These are phyloP conservation scores for Drosophila lacertosa DNA, from an alignment of 1,140 invertebrate genomes.

Conservation along the genomic window DNA sequence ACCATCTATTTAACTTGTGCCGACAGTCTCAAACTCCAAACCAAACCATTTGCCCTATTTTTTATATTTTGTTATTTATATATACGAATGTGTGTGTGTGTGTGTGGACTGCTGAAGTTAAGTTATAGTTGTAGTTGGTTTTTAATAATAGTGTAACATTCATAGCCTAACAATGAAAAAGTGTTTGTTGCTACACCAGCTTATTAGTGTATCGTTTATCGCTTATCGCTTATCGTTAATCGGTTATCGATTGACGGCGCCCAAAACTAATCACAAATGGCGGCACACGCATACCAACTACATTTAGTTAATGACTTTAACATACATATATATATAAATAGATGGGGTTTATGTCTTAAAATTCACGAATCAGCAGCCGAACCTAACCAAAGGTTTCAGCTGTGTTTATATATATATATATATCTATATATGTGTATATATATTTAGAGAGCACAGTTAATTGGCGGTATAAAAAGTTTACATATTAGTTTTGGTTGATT, in stretches of 20 bases:
- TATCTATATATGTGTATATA: constrained; percentile 22
- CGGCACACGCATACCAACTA: constrained; percentile 62
- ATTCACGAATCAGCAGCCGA: constrained; percentile 3
- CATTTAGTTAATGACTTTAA: constrained; percentile 42
- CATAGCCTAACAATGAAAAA: constrained; percentile 77
- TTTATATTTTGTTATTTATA: constrained; percentile 14
- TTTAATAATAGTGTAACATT: constrained; percentile 62
- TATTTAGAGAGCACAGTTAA: constrained; percentile 74
- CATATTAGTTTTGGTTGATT: constrained; percentile 57
- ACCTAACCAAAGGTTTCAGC: constrained; percentile 6
- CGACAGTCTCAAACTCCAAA: constrained; percentile 54
- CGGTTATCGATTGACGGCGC: constrained; percentile 35
- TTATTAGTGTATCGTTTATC: constrained; percentile 21
- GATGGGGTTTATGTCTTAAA: constrained; percentile 23
- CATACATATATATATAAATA: constrained; percentile 53
- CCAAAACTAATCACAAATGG: constrained; percentile 72
- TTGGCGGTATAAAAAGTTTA: constrained; percentile 81
- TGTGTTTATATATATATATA: constrained; percentile 1
- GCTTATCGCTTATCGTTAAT: constrained; percentile 39
- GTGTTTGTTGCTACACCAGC: constrained; percentile 50
- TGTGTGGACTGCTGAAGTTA: constrained; percentile 36
- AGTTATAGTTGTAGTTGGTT: constrained; percentile 57
- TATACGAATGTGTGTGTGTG: neutral
- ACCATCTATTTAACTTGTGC: constrained; percentile 64
- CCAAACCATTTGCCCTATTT: constrained; percentile 20